Base-by-base conservation (phyloP, 2,797 vertebrate genomes). In the Ctenosaura bakeri region DNA sequence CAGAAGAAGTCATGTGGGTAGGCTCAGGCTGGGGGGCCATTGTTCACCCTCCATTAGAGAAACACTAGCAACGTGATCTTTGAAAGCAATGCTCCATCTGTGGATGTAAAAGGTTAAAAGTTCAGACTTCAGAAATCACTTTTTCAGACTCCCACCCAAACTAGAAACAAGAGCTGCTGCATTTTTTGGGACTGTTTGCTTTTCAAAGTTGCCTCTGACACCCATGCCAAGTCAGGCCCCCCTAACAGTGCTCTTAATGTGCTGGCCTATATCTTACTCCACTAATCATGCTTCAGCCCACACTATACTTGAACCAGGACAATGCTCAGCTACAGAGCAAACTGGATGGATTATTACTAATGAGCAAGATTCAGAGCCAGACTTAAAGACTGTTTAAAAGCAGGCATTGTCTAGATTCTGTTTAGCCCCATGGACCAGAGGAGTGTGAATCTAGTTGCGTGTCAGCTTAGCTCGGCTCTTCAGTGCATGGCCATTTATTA, bases 311-410 rank as follows among this genome's bases (percentile, higher is more conserved):
- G 59, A 69, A 71, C 50, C n/a, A 59, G 79, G 46, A 83, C 71
- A 83, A 76, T 59, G 66, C 69, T 38, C 66, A 74, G 35, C 69
- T 83, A 78, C 42, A 59, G 26, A 88, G 35, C 24, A 62, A 56
- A 42, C 52, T 62, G 16, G 35, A 50, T 80, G n/a, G 62, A 82
- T 88, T 56, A 74, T 83, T 83, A 26, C 35, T 73, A 81, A 73
- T 54, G 13, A 88, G 87, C 78, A 80, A 74, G 69, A 62, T 62
- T 89, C 69, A 84, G 71, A 76, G 71, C 38, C 80, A n/a, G 6
- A 64, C 22, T 89, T 26, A 50, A 89, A 74, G 20, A 59, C 38
- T 46, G 54, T 24, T 62, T 46, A 83, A n/a, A 24, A 59, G 56
- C n/a, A 62, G n/a, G n/a, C 32, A 38, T 83, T 59, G 69, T 59